These are phyloP conservation scores for Troides helena DNA, from an alignment of 2,888 invertebrate species.

Conservation along the genomic window DNA sequence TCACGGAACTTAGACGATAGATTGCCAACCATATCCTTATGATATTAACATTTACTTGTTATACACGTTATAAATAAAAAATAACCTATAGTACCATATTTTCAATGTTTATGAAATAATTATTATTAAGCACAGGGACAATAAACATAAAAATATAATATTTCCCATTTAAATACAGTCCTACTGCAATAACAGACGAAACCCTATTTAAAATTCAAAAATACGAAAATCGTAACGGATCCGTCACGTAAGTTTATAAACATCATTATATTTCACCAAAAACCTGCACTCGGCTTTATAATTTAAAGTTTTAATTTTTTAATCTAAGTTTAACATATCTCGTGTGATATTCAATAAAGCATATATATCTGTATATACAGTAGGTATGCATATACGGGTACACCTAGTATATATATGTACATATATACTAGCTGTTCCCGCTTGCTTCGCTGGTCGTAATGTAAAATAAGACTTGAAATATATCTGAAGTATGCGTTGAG, in stretches of 20 bases:
- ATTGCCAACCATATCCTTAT: too few species aligned
- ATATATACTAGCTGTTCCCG: too few species aligned
- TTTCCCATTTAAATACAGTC: too few species aligned
- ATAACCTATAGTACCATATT: background rate
- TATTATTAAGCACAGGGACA: background rate
- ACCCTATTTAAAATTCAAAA: background rate
- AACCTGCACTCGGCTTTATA: slow-evolving; percentile 27
- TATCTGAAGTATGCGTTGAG: too few species aligned
- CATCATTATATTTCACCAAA: slow-evolving; percentile 18
- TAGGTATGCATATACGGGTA: too few species aligned
- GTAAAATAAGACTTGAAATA: too few species aligned
- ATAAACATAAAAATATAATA: background rate
- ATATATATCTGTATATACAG: too few species aligned
- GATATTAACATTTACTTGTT: too few species aligned
- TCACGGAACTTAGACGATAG: too few species aligned
- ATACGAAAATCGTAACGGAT: background rate
- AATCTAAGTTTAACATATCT: slow-evolving; percentile 15
- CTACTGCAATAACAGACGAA: background rate
- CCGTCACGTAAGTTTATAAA: slow-evolving; percentile 7
- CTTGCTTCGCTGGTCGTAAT: too few species aligned
- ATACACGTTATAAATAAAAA: background rate
- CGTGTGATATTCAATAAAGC: background rate
- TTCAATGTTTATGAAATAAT: background rate
- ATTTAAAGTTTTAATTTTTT: slow-evolving; percentile 28
- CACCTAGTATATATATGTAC: too few species aligned